A percentile compares a stretch with the other conserved stretches of the same genome.
phyloP scores from a whole-genome alignment of 2,113 vertebrate genomes.

The Sarotherodon lohbergeri region DNA sequence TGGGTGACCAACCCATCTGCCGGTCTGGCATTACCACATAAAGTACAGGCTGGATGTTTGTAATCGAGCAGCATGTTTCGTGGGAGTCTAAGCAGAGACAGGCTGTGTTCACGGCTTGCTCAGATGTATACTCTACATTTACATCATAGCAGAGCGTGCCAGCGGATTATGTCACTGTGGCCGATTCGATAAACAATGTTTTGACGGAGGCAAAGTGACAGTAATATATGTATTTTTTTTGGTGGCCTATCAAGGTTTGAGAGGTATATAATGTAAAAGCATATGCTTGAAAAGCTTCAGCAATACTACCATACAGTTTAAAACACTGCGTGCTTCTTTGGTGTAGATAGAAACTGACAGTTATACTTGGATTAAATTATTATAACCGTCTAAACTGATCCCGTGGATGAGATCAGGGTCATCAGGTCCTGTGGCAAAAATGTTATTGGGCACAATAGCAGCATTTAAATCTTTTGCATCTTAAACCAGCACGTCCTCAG shows the following conservation, averaged over 20 bases:
- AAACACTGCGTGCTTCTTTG: neutral
- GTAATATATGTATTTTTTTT: neutral
- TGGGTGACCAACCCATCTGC: slow-evolving; percentile 51
- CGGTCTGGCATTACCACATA: slow-evolving; percentile 18
- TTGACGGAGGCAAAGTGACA: neutral
- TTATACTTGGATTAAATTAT: neutral
- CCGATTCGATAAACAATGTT: neutral
- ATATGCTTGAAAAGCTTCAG: neutral
- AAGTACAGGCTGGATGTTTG: slow-evolving; percentile 24
- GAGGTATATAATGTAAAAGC: neutral
- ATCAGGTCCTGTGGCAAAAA: neutral
- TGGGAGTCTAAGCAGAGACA: slow-evolving; percentile 28
- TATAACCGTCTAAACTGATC: neutral
- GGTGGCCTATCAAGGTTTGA: neutral
- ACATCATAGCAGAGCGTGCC: neutral
- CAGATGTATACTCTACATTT: neutral
- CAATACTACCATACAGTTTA: neutral
- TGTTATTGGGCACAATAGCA: neutral
- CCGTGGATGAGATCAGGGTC: neutral
- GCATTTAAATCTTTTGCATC: neutral
- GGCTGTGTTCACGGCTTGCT: slow-evolving; percentile 6
- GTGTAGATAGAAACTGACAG: neutral
- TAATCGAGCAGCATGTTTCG: slow-evolving; percentile 20
- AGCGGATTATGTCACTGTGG: neutral
- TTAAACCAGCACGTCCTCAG: neutral